Evolutionary conservation across 2,113 vertebrate genomes (phyloP).

Genomic region (Mormoops blainvillei): DNA sequence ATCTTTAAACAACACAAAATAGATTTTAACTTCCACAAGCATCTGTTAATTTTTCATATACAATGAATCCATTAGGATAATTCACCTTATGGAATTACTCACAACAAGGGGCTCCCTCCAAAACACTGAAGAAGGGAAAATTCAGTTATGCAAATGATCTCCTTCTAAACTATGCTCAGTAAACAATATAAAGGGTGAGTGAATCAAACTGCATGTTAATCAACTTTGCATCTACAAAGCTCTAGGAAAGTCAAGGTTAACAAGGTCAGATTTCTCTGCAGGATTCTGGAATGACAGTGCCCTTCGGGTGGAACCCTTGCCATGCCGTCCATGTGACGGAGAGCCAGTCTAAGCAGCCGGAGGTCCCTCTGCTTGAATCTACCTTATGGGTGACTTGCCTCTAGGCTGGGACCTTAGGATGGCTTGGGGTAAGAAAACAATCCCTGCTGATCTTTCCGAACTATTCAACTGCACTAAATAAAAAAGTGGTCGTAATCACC

Average conservation of each 20-base stretch:
- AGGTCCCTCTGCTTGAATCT: background rate
- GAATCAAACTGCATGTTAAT: slow-evolving; percentile 41
- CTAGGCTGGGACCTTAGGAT: background rate
- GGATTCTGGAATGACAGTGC: background rate
- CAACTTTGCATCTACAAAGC: background rate
- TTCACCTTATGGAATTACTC: slow-evolving; percentile 64
- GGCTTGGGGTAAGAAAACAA: background rate
- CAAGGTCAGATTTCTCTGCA: background rate
- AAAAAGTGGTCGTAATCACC: background rate
- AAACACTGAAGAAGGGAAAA: slow-evolving; percentile 1
- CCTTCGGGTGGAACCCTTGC: background rate
- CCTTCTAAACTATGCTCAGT: slow-evolving; percentile 26
- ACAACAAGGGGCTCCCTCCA: background rate
- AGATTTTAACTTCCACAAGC: slow-evolving; percentile 62
- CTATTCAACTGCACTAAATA: background rate
- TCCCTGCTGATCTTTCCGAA: background rate
- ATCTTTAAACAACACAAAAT: slow-evolving; percentile 69
- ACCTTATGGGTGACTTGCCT: background rate
- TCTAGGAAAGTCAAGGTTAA: background rate
- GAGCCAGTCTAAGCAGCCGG: background rate
- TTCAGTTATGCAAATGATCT: slow-evolving; percentile 62
- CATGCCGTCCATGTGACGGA: background rate
- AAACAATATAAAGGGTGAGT: slow-evolving; percentile 19
- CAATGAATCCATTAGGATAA: slow-evolving; percentile 63
- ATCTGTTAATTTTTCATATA: slow-evolving; percentile 71